A percentile compares a stretch with the other conserved stretches of the same genome.
Conservation (phyloP, 2,888 invertebrate genomes). For the Rotaria socialis region DNA sequence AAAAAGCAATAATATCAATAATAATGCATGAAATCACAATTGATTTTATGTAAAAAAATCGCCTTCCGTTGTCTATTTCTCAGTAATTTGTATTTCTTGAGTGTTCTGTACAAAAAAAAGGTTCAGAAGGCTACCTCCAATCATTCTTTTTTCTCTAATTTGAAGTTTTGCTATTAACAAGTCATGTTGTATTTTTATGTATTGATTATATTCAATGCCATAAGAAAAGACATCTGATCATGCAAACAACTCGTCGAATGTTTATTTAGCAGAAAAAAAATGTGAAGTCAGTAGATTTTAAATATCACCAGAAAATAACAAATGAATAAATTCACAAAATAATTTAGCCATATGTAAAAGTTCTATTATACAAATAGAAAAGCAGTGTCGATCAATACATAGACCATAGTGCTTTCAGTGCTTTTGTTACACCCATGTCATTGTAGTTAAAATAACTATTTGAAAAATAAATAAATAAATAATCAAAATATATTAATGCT, state of each 20-base stretch:
- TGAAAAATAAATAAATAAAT: not conserved
- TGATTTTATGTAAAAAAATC: too few relatives aligned
- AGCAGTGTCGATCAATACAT: not conserved
- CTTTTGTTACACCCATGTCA: constrained; percentile 43
- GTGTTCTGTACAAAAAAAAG: too few relatives aligned
- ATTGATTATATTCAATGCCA: too few relatives aligned
- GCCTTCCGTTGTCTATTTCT: too few relatives aligned
- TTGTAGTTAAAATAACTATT: constrained; percentile 44
- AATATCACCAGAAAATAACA: not conserved
- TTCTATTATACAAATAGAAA: not conserved
- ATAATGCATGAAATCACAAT: too few relatives aligned
- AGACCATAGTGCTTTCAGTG: constrained; percentile 45
- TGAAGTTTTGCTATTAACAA: too few relatives aligned
- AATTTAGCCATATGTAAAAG: not conserved
- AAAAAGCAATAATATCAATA: too few relatives aligned
- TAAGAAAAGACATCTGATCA: too few relatives aligned
- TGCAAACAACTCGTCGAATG: not conserved
- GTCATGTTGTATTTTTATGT: too few relatives aligned
- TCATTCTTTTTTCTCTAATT: too few relatives aligned
- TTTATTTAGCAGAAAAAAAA: not conserved
- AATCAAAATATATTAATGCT: not conserved
- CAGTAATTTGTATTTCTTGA: too few relatives aligned
- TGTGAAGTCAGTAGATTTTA: not conserved
- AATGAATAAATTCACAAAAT: not conserved
- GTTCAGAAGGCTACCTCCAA: too few relatives aligned